A percentile compares a stretch with the other conserved stretches of the same genome.
Evolutionary conservation across 2,797 vertebrate species (phyloP).

Genomic region (Argentina silus): DNA sequence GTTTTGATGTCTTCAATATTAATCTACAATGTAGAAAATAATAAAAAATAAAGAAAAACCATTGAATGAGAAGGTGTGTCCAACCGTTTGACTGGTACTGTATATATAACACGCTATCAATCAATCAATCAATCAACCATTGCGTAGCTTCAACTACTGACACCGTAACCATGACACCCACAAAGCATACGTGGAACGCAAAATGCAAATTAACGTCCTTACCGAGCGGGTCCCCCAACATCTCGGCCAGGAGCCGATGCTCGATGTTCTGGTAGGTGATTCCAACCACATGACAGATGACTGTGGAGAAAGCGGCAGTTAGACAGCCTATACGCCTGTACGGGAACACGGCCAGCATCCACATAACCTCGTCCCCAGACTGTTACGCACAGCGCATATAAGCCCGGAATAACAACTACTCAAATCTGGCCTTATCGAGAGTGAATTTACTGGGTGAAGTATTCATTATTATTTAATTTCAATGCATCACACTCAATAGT

Average conservation of each 20-base stretch:
- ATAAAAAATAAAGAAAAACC: too few species aligned
- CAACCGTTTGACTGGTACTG: too few species aligned
- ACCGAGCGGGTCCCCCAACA: slow-evolving; percentile 92
- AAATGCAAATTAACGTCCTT: slow-evolving; percentile 33
- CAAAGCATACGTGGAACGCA: too few species aligned
- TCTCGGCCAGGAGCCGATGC: slow-evolving; percentile 87
- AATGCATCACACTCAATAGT: background rate
- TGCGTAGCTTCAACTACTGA: too few species aligned
- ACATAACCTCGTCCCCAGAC: too few species aligned
- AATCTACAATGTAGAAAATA: too few species aligned
- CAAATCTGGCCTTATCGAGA: background rate
- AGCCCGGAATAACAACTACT: too few species aligned
- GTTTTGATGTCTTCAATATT: too few species aligned
- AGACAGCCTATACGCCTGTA: background rate
- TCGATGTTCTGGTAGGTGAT: slow-evolving; percentile 96
- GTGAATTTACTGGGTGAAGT: background rate
- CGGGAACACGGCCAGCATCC: background rate
- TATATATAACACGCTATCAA: too few species aligned
- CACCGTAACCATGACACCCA: too few species aligned
- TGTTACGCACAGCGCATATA: background rate
- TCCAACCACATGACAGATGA: slow-evolving; percentile 93
- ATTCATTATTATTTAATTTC: background rate
- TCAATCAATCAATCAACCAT: too few species aligned
- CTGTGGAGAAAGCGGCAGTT: slow-evolving; percentile 60
- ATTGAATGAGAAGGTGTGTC: too few species aligned